Evolutionary conservation across 2,888 invertebrate genomes (phyloP).

Genomic region (Euspilapteryx auroguttella): DNA sequence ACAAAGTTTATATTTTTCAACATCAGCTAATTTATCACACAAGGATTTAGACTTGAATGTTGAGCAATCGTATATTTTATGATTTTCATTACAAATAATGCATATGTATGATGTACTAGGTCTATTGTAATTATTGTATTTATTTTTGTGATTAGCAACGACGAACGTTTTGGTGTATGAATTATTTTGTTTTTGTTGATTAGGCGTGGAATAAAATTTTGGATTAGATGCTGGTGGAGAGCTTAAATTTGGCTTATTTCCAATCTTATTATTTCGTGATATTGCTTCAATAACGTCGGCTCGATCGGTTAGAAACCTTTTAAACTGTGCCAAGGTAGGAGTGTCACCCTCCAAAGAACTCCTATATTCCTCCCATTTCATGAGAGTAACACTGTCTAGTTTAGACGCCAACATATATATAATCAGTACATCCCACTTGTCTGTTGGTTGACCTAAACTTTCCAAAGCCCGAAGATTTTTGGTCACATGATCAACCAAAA

Average conservation of each 20-base stretch:
- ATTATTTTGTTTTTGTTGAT: not conserved
- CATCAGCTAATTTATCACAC: constrained; percentile 5
- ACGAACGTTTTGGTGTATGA: not conserved
- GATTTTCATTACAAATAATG: constrained; percentile 6
- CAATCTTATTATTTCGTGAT: constrained; percentile 2
- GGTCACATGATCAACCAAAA: constrained; percentile 9
- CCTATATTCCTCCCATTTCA: constrained; percentile 7
- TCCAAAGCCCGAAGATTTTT: constrained; percentile 11
- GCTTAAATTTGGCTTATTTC: not conserved
- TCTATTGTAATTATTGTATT: too few relatives aligned
- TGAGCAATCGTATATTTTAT: constrained; percentile 9
- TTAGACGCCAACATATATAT: not conserved
- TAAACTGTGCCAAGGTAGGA: constrained; percentile 8
- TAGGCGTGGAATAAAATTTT: not conserved
- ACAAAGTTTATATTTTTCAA: constrained; percentile 9
- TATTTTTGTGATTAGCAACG: not conserved
- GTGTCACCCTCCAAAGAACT: constrained; percentile 4
- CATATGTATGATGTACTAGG: constrained; percentile 3
- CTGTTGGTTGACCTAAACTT: constrained; percentile 7
- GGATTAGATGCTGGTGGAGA: not conserved
- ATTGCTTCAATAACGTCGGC: constrained; percentile 1
- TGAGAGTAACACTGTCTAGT: constrained; percentile 6
- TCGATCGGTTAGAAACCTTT: constrained; percentile 8
- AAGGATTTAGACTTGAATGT: constrained; percentile 7
- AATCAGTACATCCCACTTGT: not conserved